Base-by-base conservation (phyloP, 2,113 vertebrate genomes). In the Austrofundulus limnaeus region DNA sequence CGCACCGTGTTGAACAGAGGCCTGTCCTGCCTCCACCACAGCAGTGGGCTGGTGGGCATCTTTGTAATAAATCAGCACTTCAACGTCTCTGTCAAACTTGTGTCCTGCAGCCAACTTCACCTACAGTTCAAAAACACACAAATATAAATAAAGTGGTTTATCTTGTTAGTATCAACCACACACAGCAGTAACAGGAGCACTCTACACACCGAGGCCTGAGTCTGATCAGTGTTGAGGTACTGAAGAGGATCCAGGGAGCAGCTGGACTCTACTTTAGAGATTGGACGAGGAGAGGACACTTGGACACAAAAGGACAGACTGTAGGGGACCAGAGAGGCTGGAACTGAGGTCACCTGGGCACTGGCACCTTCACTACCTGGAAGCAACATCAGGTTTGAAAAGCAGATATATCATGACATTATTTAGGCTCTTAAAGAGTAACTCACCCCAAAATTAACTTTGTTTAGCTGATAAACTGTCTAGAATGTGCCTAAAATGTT, bases 1-100 rank as follows among this genome's bases (percentile, higher is more conserved):
- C 62, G 34, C 62, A 54, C 62, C 62, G 28, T 25, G 9, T 23
- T 20, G 4, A n/a, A 74, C 63, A 45, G 78, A 79, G 8, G 76
- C 41, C 48, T 87, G 66, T 50, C 87, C 88, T 31, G 69, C 77
- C 82, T 96, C 94, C 72, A 94, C 78, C 42, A 90, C 58, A 31
- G 92, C 91, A 34, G 81, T 90, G 47, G 94, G 93, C 47, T 72
- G 73, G 49, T 94, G 92, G 55, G 90, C 71, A 1, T 91, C 87
- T 25, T 69, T 66, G 57, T 94, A 95, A 80, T 94, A 93, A 42
- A 94, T 77, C 75, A 95, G 75, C 28, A 96, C 70, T 38, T 94
- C 89, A 47, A 96, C 83, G n/a, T 94, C 90, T 31, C 86, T 72
- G 58, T 94, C 92, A 87, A 94, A 93, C 62, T 88, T 91, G 80